These are phyloP conservation scores for Marmota flaviventris DNA, from an alignment of 2,113 vertebrate genomes.

Conservation along the genomic window DNA sequence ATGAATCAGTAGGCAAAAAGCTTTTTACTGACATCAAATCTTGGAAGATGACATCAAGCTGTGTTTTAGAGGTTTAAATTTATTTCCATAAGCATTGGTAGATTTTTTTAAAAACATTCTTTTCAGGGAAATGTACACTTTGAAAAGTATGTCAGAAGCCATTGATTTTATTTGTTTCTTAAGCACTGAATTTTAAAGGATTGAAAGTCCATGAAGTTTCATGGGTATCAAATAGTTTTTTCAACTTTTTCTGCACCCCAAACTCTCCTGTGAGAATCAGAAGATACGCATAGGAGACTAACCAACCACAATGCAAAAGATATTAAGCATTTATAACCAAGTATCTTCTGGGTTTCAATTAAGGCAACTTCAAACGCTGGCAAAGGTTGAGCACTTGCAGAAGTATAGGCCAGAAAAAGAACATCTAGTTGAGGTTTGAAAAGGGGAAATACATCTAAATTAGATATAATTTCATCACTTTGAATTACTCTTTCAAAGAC, in stretches of 20 bases:
- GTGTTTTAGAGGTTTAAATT: not conserved
- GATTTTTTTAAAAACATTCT: not conserved
- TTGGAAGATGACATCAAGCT: not conserved
- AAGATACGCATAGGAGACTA: not conserved
- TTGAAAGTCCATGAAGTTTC: not conserved
- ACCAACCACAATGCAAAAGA: not conserved
- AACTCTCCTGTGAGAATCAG: not conserved
- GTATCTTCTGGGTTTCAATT: not conserved
- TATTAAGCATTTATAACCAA: not conserved
- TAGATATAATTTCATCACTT: slow-evolving; percentile 26
- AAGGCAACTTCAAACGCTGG: not conserved
- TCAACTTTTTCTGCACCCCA: not conserved
- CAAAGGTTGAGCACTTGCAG: not conserved
- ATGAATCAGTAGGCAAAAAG: not conserved
- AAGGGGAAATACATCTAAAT: not conserved
- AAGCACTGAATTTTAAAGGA: not conserved
- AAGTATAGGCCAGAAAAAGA: not conserved
- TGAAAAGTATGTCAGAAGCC: not conserved
- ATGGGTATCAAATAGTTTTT: not conserved
- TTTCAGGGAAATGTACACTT: not conserved
- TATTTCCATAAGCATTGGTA: not conserved
- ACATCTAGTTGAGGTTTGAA: not conserved
- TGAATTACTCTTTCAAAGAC: not conserved
- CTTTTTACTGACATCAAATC: not conserved
- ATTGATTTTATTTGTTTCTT: slow-evolving; percentile 19